Evolutionary conservation across 2,888 invertebrate species (phyloP).

Genomic region (Clanis bilineata): DNA sequence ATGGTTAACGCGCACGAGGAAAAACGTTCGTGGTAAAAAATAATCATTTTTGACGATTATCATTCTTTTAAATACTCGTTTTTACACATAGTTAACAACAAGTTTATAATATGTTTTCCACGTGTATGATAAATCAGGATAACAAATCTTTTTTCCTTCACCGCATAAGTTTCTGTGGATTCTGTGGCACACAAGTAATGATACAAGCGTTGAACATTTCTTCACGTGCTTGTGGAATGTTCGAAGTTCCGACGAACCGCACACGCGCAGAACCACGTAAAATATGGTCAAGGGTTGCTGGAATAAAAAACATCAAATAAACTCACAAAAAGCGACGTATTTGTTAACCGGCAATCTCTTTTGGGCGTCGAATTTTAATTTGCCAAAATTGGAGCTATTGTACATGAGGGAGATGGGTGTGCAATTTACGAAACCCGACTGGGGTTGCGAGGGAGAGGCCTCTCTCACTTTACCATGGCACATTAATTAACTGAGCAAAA

Average conservation of each 20-base stretch:
- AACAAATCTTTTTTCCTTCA: neutral
- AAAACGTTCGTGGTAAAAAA: conserved; percentile 4
- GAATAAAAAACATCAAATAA: conserved; percentile 15
- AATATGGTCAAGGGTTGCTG: neutral
- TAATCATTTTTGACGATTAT: neutral
- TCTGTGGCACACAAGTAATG: conserved; percentile 42
- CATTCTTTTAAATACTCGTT: neutral
- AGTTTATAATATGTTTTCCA: neutral
- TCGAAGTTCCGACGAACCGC: neutral
- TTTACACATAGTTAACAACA: conserved; percentile 3
- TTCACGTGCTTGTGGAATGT: conserved; percentile 19
- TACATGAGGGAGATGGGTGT: conserved; percentile 71
- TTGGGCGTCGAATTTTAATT: conserved; percentile 63
- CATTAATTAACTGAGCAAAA: conserved; percentile 79
- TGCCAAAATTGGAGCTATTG: conserved; percentile 64
- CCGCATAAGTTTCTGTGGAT: conserved; percentile 30
- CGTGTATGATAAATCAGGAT: neutral
- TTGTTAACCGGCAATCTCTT: conserved; percentile 39
- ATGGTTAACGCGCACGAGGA: conserved; percentile 12
- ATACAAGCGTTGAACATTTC: conserved; percentile 41
- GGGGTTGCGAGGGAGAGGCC: conserved; percentile 65
- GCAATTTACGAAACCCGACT: conserved; percentile 72
- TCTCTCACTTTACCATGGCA: conserved; percentile 75
- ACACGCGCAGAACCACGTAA: neutral
- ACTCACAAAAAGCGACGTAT: conserved; percentile 24